phyloP scores from a whole-genome alignment of 1,140 invertebrate genomes.

The Theocolax elegans region DNA sequence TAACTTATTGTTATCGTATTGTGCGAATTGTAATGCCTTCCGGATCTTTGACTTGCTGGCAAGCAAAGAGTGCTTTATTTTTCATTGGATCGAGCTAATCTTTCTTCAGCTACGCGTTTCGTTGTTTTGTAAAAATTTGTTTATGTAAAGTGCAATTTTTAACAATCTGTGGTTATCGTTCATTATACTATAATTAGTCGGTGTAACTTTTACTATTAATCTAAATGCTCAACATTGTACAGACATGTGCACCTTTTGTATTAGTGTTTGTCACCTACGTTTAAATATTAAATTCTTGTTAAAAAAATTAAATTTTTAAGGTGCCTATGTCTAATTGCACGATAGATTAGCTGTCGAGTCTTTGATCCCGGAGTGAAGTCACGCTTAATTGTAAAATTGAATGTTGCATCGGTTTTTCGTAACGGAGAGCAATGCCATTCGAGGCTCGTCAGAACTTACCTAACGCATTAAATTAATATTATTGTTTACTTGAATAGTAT shows the following conservation, averaged over 20 bases:
- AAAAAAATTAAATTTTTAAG: not conserved
- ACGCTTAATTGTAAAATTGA: conserved; percentile 34
- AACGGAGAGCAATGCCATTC: not conserved
- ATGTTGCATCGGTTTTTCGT: conserved; percentile 30
- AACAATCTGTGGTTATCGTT: not conserved
- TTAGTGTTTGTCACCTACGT: not conserved
- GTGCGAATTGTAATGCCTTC: conserved; percentile 37
- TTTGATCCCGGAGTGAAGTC: conserved; percentile 39
- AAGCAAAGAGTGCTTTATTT: conserved; percentile 38
- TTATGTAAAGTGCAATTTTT: conserved; percentile 20
- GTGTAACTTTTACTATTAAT: not conserved
- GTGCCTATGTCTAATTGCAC: conserved; percentile 10
- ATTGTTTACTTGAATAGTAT: no score
- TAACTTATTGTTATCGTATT: conserved; percentile 40
- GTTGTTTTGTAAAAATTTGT: not conserved
- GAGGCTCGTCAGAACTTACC: not conserved
- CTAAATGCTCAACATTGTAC: not conserved
- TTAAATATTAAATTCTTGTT: not conserved
- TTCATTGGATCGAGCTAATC: not conserved
- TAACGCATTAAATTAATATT: no score
- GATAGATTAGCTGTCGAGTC: conserved; percentile 35
- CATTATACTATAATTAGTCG: not conserved
- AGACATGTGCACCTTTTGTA: conserved; percentile 1
- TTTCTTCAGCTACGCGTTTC: conserved; percentile 13
- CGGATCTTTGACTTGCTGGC: conserved; percentile 44